Evolutionary conservation across 2,113 vertebrate species (phyloP).

Genomic region (Bos javanicus): DNA sequence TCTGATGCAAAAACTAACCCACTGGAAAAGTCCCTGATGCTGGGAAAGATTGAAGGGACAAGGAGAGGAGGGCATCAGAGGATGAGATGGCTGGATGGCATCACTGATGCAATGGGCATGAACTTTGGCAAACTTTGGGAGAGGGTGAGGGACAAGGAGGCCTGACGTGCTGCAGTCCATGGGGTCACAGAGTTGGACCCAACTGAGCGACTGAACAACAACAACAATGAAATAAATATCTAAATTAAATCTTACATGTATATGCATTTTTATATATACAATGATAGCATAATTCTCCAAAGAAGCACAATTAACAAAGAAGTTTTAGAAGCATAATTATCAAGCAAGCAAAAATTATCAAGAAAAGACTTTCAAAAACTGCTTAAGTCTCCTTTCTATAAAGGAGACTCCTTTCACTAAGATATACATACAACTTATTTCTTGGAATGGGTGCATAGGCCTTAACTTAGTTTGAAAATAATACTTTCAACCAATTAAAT

Average conservation of each 20-base stretch:
- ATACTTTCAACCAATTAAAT: background rate
- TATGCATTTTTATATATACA: background rate
- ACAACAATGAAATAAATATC: background rate
- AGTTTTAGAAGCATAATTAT: background rate
- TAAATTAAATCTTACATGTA: background rate
- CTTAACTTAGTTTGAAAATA: background rate
- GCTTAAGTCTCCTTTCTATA: background rate
- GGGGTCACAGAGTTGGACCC: rapidly evolving
- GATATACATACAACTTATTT: background rate
- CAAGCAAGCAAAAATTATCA: background rate
- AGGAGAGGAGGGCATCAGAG: background rate
- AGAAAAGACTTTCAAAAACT: background rate
- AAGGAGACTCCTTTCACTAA: background rate
- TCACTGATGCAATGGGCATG: background rate
- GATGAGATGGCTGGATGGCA: background rate
- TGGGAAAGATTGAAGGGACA: background rate
- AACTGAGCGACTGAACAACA: background rate
- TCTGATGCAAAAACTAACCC: rapidly evolving
- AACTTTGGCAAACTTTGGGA: background rate
- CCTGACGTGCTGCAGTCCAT: background rate
- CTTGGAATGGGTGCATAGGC: background rate
- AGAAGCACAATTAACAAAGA: background rate
- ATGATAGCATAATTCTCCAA: background rate
- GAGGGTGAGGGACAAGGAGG: background rate
- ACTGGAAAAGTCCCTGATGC: background rate